Percentiles rank a stretch among this genome's conserved stretches.
Conservation (phyloP, 1,140 invertebrate genomes). For the Penaeus indicus region DNA sequence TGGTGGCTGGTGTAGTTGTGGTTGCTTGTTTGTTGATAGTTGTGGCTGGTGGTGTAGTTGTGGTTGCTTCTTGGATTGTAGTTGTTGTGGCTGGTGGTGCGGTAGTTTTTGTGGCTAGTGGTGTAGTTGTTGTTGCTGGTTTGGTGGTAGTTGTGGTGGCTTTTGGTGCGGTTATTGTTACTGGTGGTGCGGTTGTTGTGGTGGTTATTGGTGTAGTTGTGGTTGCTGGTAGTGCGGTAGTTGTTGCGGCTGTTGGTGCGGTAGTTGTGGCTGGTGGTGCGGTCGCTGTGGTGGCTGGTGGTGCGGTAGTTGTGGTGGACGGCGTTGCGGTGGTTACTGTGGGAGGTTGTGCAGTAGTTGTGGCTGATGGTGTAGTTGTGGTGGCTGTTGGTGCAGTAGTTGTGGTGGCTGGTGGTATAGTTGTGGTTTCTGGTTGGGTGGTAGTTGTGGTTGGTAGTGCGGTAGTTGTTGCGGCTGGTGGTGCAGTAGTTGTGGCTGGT, state of each 20-base stretch:
- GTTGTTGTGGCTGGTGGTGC: neutral
- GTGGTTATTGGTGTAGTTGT: neutral
- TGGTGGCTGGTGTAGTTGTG: no score
- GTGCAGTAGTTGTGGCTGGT: neutral
- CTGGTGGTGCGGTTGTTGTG: neutral
- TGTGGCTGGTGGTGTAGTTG: no score
- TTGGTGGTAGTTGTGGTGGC: neutral
- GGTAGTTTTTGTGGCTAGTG: neutral
- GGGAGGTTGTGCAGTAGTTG: neutral
- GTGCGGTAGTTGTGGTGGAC: neutral
- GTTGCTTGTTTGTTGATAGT: no score
- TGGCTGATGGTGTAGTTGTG: no score
- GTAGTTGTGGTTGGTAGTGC: neutral
- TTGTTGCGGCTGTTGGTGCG: neutral
- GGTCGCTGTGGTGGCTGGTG: neutral
- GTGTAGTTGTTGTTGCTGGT: neutral
- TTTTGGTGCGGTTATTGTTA: neutral
- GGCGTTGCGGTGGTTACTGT: neutral
- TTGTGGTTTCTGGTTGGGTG: neutral
- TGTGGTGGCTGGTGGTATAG: neutral
- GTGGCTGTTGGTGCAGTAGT: neutral
- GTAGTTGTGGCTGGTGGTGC: neutral
- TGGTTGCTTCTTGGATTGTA: no score
- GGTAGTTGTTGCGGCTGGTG: neutral
- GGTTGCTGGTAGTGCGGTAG: neutral